These are phyloP conservation scores for Scaptomyza flava DNA, from an alignment of 2,888 invertebrate genomes.

Conservation along the genomic window DNA sequence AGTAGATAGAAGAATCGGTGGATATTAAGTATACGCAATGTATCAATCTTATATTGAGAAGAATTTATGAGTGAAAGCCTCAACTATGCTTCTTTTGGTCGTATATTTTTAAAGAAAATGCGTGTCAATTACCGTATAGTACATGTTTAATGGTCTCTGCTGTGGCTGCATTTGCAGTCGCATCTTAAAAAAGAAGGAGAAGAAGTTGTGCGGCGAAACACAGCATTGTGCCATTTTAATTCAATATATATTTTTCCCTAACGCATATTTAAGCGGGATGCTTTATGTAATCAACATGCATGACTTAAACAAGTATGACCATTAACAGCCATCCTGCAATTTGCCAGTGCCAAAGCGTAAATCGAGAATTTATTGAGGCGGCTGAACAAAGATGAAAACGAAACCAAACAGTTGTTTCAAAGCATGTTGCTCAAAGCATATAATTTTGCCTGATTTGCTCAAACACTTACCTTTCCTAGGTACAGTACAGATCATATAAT, in stretches of 20 bases:
- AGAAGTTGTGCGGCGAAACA: background rate
- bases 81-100: background rate
- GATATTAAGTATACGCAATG: background rate
- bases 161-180: background rate
- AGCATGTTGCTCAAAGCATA: too few species aligned
- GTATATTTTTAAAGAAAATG: background rate
- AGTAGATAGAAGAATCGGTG: background rate
- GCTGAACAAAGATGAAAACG: background rate
- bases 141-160: conserved; percentile 7
- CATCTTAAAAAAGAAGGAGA: background rate
- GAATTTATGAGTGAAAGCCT: conserved; percentile 1
- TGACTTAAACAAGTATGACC: conserved; percentile 38
- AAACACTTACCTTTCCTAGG: too few species aligned
- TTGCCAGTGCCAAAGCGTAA: conserved; percentile 31
- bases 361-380: conserved; percentile 20
- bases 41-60: background rate
- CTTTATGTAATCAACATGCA: conserved; percentile 55
- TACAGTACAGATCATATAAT: too few species aligned
- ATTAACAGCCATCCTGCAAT: conserved; percentile 49
- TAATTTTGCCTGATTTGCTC: too few species aligned
- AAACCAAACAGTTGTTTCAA: too few species aligned
- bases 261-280: conserved; percentile 59
- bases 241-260: conserved; percentile 44
- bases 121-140: background rate
- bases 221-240: conserved; percentile 13